Evolutionary conservation across 1,140 invertebrate species (phyloP).

Genomic region (Drosophila lowei): DNA sequence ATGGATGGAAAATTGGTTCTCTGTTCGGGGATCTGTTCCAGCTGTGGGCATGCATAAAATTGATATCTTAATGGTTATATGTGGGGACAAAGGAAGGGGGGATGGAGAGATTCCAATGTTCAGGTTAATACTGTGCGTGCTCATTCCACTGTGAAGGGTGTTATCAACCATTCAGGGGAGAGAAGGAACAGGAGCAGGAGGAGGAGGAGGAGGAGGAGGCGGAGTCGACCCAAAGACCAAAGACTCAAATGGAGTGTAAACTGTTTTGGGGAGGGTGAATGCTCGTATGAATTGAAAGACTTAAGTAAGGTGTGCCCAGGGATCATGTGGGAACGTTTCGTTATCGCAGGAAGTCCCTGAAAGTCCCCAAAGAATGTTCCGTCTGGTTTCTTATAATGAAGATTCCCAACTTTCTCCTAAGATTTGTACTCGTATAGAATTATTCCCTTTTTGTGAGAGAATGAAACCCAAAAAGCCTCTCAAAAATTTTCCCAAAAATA

Average conservation of each 20-base stretch:
- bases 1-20: slow-evolving; percentile 41
- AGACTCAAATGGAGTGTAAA: slow-evolving; percentile 13
- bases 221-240: too few species aligned
- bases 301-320: slow-evolving; percentile 1
- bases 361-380: too few species aligned
- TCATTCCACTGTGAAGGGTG: slow-evolving; percentile 44
- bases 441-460: too few species aligned
- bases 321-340: not conserved
- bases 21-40: slow-evolving; percentile 48
- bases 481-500: too few species aligned
- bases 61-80: slow-evolving; percentile 56
- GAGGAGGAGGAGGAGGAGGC: not conserved
- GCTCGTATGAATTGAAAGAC: not conserved
- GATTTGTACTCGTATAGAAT: too few species aligned
- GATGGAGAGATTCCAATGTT: slow-evolving; percentile 16
- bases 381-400: too few species aligned
- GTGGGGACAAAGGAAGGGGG: slow-evolving; percentile 4
- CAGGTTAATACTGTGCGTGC: slow-evolving; percentile 52
- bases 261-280: slow-evolving; percentile 18
- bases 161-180: slow-evolving; percentile 14
- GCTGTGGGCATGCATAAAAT: slow-evolving; percentile 68
- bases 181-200: not conserved
- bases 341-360: too few species aligned
- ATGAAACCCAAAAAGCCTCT: too few species aligned
- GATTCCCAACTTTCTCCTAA: too few species aligned